Base-by-base conservation (phyloP, 2,797 vertebrate genomes). In the Chrysolophus pictus region DNA sequence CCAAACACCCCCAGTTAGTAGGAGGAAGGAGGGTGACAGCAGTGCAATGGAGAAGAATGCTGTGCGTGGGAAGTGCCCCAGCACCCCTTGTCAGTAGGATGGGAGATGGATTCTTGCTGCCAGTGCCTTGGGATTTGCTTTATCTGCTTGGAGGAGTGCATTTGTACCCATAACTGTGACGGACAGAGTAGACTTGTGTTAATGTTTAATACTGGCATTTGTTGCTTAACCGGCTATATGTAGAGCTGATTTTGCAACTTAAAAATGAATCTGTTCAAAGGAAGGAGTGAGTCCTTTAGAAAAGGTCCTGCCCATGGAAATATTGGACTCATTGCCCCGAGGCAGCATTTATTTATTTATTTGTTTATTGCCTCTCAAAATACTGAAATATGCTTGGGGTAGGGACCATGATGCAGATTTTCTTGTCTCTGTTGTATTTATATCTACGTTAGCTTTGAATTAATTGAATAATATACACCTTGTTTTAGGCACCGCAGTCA, bases 161-260 rank as follows among this genome's bases (percentile, higher is more conserved):
- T 69, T 72, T 89, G 64, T 53, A 24, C 22, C 21, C 23, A 2
- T 75, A 75, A 62, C 7, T 56, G 13, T 22, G 75, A 84, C 78
- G 58, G 67, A 17, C 19, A 78, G 75, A 70, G 53, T 28, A 10
- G 31, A 46, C 31, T 59, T 2, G 13, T 2, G 29, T 81, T 82
- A 88, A 67, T 76, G 59, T 62, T 44, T 59, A 81, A 56, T 81
- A 13, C 23, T 51, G 31, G 13, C 72, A 24, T 78, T 88, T 69
- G 13, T 75, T 94, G 37, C 56, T 88, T 90, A 71, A 58, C 41
- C 33, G 60, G 11, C 21, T 87, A 21, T 3, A 3, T 18, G 17
- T 77, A 35, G 63, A 80, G 80, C 70, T 74, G 51, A 80, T 76
- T 86, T 84, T 84, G 51, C 85, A 73, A 29, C 51, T 92, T 83